Conservation (phyloP, 2,113 vertebrate species). For the Haplochromis burtoni region DNA sequence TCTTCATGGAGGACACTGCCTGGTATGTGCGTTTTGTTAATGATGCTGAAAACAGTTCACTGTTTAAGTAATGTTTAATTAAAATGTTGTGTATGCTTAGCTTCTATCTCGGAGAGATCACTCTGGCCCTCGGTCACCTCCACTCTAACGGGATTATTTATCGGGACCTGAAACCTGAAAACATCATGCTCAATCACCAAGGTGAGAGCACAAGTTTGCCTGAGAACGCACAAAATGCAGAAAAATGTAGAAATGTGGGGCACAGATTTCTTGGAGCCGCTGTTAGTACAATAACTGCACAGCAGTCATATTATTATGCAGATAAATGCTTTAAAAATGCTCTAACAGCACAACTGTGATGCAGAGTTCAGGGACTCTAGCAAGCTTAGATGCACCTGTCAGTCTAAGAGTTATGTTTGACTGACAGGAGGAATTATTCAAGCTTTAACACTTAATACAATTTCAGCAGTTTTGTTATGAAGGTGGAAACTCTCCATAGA, state of each 20-base stretch:
- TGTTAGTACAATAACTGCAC: background rate
- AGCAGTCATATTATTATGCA: accelerated
- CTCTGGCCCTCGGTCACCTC: slow-evolving; percentile 84
- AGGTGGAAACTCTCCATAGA: background rate
- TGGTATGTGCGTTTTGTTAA: slow-evolving; percentile 64
- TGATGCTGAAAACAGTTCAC: background rate
- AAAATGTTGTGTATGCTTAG: slow-evolving; percentile 49
- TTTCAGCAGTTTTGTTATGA: no score
- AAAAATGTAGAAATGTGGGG: background rate
- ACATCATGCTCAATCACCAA: slow-evolving; percentile 88
- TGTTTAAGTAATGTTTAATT: background rate
- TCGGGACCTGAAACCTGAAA: slow-evolving; percentile 90
- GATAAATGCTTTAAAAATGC: background rate
- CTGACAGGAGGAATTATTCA: background rate
- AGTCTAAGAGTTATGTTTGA: background rate
- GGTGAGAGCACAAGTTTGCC: slow-evolving; percentile 47
- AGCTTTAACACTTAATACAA: background rate
- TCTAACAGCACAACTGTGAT: background rate
- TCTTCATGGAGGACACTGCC: slow-evolving; percentile 93
- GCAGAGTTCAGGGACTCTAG: background rate
- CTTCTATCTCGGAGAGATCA: slow-evolving; percentile 90
- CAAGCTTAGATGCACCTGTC: background rate
- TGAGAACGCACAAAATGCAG: no score
- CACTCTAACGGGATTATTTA: slow-evolving; percentile 91
- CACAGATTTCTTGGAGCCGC: accelerated